phyloP scores from a whole-genome alignment of 1,140 invertebrate species.

The Saxidomus purpurata region DNA sequence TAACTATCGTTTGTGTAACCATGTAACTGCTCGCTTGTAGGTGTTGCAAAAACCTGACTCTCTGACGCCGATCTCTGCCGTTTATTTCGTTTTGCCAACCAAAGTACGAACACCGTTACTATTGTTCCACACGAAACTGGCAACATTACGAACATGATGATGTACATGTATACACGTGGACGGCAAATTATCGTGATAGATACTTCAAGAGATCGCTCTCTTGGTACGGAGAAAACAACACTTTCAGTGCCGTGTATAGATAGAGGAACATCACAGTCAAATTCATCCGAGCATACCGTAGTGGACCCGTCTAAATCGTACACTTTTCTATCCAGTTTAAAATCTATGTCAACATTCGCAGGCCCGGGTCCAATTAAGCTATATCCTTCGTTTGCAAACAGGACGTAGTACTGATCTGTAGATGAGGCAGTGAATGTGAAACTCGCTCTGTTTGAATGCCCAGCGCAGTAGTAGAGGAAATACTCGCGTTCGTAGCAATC shows the following conservation, averaged over 20 bases:
- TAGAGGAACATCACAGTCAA: slow-evolving; percentile 12
- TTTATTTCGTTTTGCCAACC: not conserved
- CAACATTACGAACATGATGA: not conserved
- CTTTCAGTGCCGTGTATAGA: not conserved
- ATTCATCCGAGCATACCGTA: not conserved
- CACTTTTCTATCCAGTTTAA: not conserved
- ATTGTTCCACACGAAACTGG: not conserved
- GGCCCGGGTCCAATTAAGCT: not conserved
- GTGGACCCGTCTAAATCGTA: not conserved
- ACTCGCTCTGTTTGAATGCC: not conserved
- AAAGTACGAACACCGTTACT: not conserved
- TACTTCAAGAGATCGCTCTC: not conserved
- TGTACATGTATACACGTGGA: slow-evolving; percentile 2
- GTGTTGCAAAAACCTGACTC: not conserved
- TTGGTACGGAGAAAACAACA: slow-evolving; percentile 8
- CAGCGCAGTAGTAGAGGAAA: not conserved
- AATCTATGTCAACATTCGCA: not conserved
- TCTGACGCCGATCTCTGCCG: not conserved
- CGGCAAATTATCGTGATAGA: not conserved
- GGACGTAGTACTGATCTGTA: slow-evolving; percentile 30
- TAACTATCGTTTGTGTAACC: slow-evolving; percentile 24
- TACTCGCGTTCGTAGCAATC: not conserved
- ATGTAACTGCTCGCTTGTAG: not conserved
- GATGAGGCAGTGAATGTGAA: not conserved
- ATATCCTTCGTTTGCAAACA: slow-evolving; percentile 18